phyloP scores from a whole-genome alignment of 2,888 invertebrate species.

The Aphidius colemani region DNA sequence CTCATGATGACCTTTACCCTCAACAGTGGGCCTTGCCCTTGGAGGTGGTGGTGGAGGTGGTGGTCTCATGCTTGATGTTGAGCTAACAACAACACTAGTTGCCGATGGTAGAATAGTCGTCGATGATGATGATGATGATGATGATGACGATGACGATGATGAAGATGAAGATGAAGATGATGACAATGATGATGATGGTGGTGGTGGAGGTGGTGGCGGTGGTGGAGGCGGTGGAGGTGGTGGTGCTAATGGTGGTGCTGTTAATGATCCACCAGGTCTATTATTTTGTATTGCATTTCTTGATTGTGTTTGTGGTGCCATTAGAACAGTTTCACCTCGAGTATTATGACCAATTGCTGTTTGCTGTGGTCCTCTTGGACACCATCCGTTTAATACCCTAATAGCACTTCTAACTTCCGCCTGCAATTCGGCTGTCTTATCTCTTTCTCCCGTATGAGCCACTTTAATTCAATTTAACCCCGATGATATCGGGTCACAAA shows the following conservation, averaged over 20 bases:
- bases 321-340: slow-evolving; percentile 60
- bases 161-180: no score
- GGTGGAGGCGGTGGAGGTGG: slow-evolving; percentile 58
- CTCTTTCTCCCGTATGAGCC: slow-evolving; percentile 54
- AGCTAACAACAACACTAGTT: slow-evolving; percentile 60
- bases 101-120: slow-evolving; percentile 26
- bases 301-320: slow-evolving; percentile 57
- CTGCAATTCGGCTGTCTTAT: slow-evolving; percentile 53
- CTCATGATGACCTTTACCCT: slow-evolving; percentile 67
- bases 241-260: slow-evolving; percentile 29
- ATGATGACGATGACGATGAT: no score
- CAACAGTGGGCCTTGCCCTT: slow-evolving; percentile 61
- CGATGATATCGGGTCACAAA: slow-evolving; percentile 39
- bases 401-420: slow-evolving; percentile 58
- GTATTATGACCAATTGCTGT: slow-evolving; percentile 38
- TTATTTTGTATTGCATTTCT: slow-evolving; percentile 40
- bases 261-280: slow-evolving; percentile 16
- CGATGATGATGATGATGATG: no score
- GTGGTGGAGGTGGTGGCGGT: slow-evolving; percentile 62
- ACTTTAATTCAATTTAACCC: slow-evolving; percentile 45
- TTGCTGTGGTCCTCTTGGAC: slow-evolving; percentile 47
- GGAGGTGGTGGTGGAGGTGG: slow-evolving; percentile 62
- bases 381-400: slow-evolving; percentile 58
- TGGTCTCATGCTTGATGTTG: slow-evolving; percentile 67
- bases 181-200: slow-evolving; percentile 53